Conservation (phyloP, 2,888 invertebrate genomes). For the Drosophila ochracea region DNA sequence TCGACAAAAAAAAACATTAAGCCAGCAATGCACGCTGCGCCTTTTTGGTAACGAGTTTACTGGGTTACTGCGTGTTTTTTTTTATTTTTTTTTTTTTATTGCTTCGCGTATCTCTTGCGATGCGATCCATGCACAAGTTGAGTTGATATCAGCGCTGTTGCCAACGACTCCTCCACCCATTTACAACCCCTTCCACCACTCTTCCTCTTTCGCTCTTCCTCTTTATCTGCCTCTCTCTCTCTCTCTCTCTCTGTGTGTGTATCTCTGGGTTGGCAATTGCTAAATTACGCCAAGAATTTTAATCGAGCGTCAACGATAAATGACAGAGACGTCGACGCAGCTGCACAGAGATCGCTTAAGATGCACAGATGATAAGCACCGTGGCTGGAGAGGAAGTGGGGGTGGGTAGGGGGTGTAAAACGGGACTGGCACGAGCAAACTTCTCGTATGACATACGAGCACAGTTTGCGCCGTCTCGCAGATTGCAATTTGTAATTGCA, state of each 20-base stretch:
- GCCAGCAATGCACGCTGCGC: not conserved
- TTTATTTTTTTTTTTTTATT: not conserved
- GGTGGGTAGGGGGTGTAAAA: not conserved
- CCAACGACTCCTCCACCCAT: conserved; percentile 8
- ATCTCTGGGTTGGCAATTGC: conserved; percentile 39
- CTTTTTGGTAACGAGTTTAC: conserved; percentile 37
- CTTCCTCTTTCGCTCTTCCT: too few relatives aligned
- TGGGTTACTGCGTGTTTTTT: conserved; percentile 36
- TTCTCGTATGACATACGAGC: conserved; percentile 26
- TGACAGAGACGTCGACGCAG: conserved; percentile 43
- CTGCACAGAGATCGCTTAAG: conserved; percentile 44
- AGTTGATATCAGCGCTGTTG: conserved; percentile 25
- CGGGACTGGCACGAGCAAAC: conserved; percentile 13
- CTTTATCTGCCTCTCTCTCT: not conserved
- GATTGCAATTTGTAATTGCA: conserved; percentile 75
- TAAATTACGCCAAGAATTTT: conserved; percentile 78
- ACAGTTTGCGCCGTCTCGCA: conserved; percentile 17
- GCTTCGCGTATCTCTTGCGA: not conserved
- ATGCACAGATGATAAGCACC: conserved; percentile 12
- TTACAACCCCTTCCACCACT: not conserved
- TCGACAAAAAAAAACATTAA: not conserved
- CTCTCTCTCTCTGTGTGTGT: not conserved
- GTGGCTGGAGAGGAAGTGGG: not conserved
- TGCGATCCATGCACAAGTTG: conserved; percentile 25
- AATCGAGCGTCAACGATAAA: conserved; percentile 79